Evolutionary conservation across 2,113 vertebrate genomes (phyloP).

Genomic region (Agapornis roseicollis): DNA sequence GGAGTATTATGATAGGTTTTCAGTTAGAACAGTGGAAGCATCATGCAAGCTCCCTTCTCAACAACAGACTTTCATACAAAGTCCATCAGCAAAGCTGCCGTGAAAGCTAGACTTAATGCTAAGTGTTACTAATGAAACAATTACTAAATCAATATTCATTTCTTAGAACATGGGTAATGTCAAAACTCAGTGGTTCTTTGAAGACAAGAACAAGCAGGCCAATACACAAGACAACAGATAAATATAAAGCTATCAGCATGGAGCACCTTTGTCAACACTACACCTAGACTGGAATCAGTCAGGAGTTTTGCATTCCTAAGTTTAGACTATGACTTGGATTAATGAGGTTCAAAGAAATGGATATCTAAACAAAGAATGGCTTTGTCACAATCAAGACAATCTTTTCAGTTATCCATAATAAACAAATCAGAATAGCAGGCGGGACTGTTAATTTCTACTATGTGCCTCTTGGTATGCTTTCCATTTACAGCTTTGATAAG

Average conservation of each 20-base stretch:
- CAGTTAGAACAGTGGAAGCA: neutral
- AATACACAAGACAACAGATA: neutral
- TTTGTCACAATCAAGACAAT: neutral
- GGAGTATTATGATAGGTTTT: neutral
- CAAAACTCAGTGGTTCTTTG: neutral
- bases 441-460: neutral
- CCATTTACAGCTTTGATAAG: neutral
- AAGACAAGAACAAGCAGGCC: neutral
- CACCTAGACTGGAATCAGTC: neutral
- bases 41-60: neutral
- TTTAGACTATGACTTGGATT: neutral
- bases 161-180: neutral
- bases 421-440: neutral
- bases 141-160: neutral
- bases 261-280: neutral
- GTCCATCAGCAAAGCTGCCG: neutral
- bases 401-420: neutral
- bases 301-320: neutral
- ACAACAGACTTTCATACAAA: neutral
- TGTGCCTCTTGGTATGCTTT: rapidly evolving
- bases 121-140: neutral
- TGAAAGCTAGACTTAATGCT: neutral
- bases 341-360: neutral
- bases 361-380: neutral
- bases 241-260: neutral